These are phyloP conservation scores for Toxonevra muliebris DNA, from an alignment of 2,888 invertebrate species.

Conservation along the genomic window DNA sequence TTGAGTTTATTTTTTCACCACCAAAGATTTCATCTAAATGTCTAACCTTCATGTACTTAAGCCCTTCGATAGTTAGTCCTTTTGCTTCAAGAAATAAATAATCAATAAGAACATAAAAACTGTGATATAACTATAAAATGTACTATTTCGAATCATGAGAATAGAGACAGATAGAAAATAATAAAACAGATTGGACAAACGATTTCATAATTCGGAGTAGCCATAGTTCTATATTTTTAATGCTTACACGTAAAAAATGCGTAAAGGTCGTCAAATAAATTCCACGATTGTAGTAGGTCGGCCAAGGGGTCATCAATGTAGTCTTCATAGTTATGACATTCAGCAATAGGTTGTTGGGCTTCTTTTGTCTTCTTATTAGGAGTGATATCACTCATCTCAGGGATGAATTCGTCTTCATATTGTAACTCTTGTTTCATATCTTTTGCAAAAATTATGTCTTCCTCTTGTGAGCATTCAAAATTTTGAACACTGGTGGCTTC, in stretches of 20 bases:
- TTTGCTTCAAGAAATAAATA: slow-evolving; percentile 3
- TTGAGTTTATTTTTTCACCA: background rate
- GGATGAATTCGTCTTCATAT: no score
- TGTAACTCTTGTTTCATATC: no score
- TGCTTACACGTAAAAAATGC: slow-evolving; percentile 6
- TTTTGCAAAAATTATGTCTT: no score
- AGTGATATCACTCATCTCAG: no score
- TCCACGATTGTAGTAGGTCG: slow-evolving; percentile 1
- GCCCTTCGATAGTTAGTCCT: slow-evolving; percentile 2
- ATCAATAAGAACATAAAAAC: background rate
- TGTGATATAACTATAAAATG: background rate
- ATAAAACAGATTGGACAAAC: no score
- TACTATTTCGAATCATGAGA: no score
- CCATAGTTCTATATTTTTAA: no score
- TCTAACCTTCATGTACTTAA: slow-evolving; percentile 1
- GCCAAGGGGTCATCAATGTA: background rate
- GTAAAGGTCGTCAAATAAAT: slow-evolving; percentile 5
- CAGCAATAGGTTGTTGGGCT: background rate
- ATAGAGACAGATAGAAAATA: no score
- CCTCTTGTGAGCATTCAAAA: no score
- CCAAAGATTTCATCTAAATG: slow-evolving; percentile 7
- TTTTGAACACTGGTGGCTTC: no score
- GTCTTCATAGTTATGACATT: background rate
- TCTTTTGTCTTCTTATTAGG: background rate
- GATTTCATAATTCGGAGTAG: no score